Evolutionary conservation across 2,797 vertebrate genomes (phyloP).

Genomic region (Molothrus aeneus): DNA sequence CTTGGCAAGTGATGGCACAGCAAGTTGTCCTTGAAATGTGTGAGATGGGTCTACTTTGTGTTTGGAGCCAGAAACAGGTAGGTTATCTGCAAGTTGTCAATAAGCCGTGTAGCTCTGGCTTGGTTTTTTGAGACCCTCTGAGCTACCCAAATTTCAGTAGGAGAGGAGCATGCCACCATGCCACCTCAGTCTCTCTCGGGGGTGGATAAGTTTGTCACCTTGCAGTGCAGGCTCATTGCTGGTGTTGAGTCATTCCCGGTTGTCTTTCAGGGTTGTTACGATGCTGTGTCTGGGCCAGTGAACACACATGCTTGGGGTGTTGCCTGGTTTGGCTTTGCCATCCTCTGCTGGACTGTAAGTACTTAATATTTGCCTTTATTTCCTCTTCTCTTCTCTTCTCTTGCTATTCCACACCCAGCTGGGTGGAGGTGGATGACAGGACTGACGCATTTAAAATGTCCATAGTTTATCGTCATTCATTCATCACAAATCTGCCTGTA

Average conservation of each 20-base stretch:
- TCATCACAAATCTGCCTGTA: background rate
- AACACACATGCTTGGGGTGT: slow-evolving; percentile 80
- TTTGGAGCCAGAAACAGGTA: background rate
- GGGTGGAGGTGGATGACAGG: background rate
- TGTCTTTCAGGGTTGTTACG: slow-evolving; percentile 79
- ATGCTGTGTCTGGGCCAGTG: slow-evolving; percentile 77
- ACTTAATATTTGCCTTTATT: slow-evolving; percentile 7
- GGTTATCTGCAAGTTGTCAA: background rate
- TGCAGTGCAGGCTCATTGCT: background rate
- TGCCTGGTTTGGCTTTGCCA: slow-evolving; percentile 86
- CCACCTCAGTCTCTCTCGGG: background rate
- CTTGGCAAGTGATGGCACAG: background rate
- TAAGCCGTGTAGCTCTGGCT: background rate
- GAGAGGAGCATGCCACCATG: background rate
- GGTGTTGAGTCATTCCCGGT: background rate
- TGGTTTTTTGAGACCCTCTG: background rate
- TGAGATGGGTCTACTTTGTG: background rate
- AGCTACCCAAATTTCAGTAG: background rate
- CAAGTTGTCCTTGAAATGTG: background rate
- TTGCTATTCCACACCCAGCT: background rate
- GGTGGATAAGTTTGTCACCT: background rate
- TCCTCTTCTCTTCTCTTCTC: background rate
- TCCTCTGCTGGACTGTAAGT: slow-evolving; percentile 86
- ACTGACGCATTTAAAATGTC: background rate
- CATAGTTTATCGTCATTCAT: background rate